Conservation (phyloP, 1,140 invertebrate species). For the Cydia amplana region DNA sequence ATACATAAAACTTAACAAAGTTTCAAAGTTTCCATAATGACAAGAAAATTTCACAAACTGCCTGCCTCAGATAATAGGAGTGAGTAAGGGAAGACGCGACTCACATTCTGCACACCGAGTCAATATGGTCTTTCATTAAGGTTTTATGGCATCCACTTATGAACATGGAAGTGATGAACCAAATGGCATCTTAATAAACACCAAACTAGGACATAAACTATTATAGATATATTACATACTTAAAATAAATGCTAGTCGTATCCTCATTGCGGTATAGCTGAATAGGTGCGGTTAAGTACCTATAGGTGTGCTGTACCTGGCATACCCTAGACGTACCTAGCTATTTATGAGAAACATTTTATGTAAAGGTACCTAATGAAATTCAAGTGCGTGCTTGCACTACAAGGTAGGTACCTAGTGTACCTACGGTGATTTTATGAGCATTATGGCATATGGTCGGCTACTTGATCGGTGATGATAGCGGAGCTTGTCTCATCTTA, state of each 20-base stretch:
- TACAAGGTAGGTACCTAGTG: neutral
- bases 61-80: neutral
- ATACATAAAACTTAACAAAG: too few species aligned
- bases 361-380: neutral
- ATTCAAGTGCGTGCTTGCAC: neutral
- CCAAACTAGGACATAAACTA: neutral
- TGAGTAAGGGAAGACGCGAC: neutral
- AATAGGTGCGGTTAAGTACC: neutral
- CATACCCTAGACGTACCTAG: neutral
- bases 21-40: too few species aligned
- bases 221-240: neutral
- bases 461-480: neutral
- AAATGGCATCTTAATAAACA: neutral
- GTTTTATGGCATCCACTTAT: neutral
- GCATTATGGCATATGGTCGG: neutral
- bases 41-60: neutral
- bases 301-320: neutral
- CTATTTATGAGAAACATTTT: slow-evolving; percentile 1
- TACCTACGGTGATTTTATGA: neutral
- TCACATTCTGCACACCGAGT: neutral
- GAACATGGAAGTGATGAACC: neutral
- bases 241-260: slow-evolving; percentile 3
- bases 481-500: neutral
- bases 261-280: neutral
- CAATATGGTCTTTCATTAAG: neutral